Evolutionary conservation across 2,888 invertebrate genomes (phyloP).

Genomic region (Microctonus aethiopoides): DNA sequence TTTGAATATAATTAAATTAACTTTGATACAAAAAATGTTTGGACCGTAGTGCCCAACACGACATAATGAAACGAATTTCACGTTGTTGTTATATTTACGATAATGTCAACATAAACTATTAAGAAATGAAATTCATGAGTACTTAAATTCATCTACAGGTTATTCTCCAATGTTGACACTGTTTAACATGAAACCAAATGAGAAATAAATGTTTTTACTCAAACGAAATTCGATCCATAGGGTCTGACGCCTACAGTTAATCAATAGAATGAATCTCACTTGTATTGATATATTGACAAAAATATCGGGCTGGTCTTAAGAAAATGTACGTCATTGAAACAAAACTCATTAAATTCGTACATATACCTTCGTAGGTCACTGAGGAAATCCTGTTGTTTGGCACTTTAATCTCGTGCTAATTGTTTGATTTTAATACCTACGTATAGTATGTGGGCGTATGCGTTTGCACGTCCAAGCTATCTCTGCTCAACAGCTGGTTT

Average conservation of each 20-base stretch:
- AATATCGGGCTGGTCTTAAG: no score
- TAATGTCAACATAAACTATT: not conserved
- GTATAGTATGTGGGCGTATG: no score
- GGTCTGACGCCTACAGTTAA: conserved; percentile 51
- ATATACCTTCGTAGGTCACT: no score
- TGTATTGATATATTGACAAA: no score
- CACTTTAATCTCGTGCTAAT: no score
- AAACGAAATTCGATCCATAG: conserved; percentile 52
- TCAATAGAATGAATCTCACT: no score
- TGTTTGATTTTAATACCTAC: no score
- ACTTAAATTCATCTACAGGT: not conserved
- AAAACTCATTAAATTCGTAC: not conserved
- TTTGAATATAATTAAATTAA: not conserved
- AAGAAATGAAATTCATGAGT: not conserved
- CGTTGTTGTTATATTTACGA: not conserved
- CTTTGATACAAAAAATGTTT: not conserved
- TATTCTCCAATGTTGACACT: not conserved
- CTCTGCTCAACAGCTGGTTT: no score
- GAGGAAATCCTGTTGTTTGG: no score
- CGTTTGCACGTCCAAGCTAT: no score
- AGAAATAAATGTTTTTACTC: conserved; percentile 50
- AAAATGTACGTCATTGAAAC: no score
- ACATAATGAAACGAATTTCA: not conserved
- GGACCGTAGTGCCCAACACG: not conserved
- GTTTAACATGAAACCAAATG: conserved; percentile 39